A percentile compares a stretch with the other conserved stretches of the same genome.
Conservation (phyloP, 1,140 invertebrate species). For the Drosophila ogumai region DNA sequence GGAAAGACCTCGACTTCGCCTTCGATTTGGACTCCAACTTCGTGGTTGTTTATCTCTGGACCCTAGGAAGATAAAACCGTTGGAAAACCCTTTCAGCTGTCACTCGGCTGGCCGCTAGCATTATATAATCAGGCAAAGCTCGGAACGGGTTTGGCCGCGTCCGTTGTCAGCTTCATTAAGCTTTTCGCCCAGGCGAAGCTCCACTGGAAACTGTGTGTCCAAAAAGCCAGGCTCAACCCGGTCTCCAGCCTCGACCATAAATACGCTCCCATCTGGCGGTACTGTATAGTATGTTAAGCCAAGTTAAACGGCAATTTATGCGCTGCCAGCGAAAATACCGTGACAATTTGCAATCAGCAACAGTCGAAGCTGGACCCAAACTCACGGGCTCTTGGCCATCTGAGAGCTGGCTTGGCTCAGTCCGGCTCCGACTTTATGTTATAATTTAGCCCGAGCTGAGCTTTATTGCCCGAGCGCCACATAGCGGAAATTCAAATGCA, state of each 20-base stretch:
- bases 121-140: conserved; percentile 58
- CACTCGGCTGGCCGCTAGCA: conserved; percentile 29
- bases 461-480: conserved; percentile 74
- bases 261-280: conserved; percentile 45
- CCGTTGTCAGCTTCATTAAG: conserved; percentile 64
- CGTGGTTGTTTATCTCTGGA: conserved; percentile 25
- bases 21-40: conserved; percentile 1
- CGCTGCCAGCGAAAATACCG: conserved; percentile 80
- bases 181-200: conserved; percentile 48
- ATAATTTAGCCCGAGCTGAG: conserved; percentile 74
- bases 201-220: conserved; percentile 31
- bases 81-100: conserved; percentile 56
- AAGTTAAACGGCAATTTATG: conserved; percentile 79
- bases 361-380: conserved; percentile 32
- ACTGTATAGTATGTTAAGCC: conserved; percentile 40
- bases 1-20: conserved; percentile 3
- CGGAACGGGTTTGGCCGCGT: conserved; percentile 32
- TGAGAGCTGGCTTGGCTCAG: conserved; percentile 5
- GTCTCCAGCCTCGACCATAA: conserved; percentile 50
- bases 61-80: conserved; percentile 44
- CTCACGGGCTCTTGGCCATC: conserved; percentile 33
- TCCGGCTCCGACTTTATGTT: conserved; percentile 59
- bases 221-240: conserved; percentile 21
- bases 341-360: conserved; percentile 81
- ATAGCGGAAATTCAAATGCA: conserved; percentile 83